Base-by-base conservation (phyloP, 2,888 invertebrate genomes). In the Andrena bucephala region DNA sequence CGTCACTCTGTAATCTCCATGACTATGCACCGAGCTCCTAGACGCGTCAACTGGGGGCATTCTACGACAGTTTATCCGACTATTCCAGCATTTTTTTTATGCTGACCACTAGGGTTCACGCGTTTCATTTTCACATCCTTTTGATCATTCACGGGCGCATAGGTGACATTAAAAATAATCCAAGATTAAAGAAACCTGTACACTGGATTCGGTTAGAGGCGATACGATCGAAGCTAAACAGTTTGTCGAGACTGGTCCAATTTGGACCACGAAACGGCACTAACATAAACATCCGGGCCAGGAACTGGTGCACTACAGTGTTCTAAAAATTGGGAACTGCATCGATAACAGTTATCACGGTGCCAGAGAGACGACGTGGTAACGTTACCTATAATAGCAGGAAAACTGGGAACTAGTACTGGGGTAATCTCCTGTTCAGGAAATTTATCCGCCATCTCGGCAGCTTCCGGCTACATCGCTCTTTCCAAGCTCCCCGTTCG, bases 341-440 rank as follows among this genome's bases (percentile, higher is more conserved):
- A 77, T 85, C 69, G 77, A 50, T 76, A 74, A 72, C 62, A 73
- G 71, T 78, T 78, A 63, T 69, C 76, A 24, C 57, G 65, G 63
- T 36, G 36, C 71, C 72, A 59, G 50, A n/a, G 71, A 69, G 70
- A 67, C 68, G 67, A 72, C 79, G 73, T 54, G 81, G 68, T 70
- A 84, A 88, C 75, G 80, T 87, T 85, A 81, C 72, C 88, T 85
- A 89, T 89, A 89, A 90, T 85, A 84, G 81, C 80, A 84, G 85
- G 89, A 90, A 89, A 89, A 89, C 87, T 90, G 89, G 89, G 82
- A 89, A 89, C 89, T 89, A 74, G 89, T 90, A 90, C 89, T 89
- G 89, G 87, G 85, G 89, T 92, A 92, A 92, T 92, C 92, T 92
- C 91, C 92, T 90, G 90, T 90, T 91, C 88, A 89, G 92, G 90